Evolutionary conservation across 2,797 vertebrate genomes (phyloP).

Genomic region (Rhynchonycteris naso): DNA sequence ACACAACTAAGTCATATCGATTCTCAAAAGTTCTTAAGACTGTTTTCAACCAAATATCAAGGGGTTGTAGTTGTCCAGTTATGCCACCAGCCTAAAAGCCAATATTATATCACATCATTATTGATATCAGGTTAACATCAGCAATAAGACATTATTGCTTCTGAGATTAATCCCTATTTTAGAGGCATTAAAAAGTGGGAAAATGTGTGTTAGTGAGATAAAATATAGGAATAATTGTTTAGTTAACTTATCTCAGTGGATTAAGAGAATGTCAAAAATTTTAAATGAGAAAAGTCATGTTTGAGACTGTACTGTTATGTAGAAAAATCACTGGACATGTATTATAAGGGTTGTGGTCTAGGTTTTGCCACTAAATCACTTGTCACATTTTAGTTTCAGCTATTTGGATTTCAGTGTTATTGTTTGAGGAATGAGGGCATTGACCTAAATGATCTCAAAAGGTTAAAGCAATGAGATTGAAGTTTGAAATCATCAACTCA

Average conservation of each 20-base stretch:
- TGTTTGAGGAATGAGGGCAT: not conserved
- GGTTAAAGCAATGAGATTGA: constrained; percentile 5
- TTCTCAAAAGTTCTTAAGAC: constrained; percentile 15
- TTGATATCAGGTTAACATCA: not conserved
- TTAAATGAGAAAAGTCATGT: not conserved
- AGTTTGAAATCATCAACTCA: constrained; percentile 56
- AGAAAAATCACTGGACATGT: not conserved
- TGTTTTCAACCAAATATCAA: constrained; percentile 3
- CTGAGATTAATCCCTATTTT: not conserved
- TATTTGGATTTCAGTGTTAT: not conserved
- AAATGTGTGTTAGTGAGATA: not conserved
- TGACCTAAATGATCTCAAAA: constrained; percentile 1
- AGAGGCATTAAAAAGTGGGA: not conserved
- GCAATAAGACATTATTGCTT: not conserved
- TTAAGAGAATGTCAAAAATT: not conserved
- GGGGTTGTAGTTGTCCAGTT: not conserved
- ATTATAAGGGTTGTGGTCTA: not conserved
- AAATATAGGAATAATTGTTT: not conserved
- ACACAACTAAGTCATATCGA: not conserved
- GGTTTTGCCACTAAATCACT: not conserved
- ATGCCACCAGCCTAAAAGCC: not conserved
- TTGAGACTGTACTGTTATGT: not conserved
- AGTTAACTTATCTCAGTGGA: not conserved
- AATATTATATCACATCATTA: not conserved
- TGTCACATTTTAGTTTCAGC: not conserved